phyloP scores from a whole-genome alignment of 2,113 vertebrate species.

The Emydura subglobosa region DNA sequence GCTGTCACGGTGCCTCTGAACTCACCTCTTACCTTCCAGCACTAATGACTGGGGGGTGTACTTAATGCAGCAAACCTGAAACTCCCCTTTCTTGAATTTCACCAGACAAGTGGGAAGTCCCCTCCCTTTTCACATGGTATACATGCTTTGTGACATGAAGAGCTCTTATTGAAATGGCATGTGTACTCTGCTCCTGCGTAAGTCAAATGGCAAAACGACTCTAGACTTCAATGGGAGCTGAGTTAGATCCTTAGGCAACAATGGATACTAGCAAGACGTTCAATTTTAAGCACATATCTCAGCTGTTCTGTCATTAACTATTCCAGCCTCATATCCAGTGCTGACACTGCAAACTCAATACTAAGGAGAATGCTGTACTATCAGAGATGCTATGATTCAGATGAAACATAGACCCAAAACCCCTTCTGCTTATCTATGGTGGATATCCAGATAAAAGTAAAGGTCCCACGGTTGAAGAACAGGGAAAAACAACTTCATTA shows the following conservation, averaged over 20 bases:
- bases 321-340: fast-evolving
- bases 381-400: not conserved
- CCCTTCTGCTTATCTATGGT: not conserved
- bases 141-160: not conserved
- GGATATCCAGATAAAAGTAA: not conserved
- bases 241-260: not conserved
- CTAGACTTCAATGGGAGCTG: not conserved
- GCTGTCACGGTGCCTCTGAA: not conserved
- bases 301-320: not conserved
- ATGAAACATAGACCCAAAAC: not conserved
- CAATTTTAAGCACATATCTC: not conserved
- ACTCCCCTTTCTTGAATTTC: not conserved
- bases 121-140: not conserved
- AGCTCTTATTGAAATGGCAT: not conserved
- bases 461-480: not conserved
- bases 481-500: not conserved
- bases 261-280: fast-evolving
- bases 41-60: not conserved
- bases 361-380: not conserved
- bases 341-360: not conserved
- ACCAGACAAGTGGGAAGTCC: not conserved
- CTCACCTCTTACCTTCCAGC: not conserved
- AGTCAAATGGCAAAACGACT: not conserved
- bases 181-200: fast-evolving
- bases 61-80: not conserved